Percentiles rank a stretch among this genome's conserved stretches.
These are phyloP conservation scores for Phaonia tiefii DNA, from an alignment of 2,888 invertebrate species.

Conservation along the genomic window DNA sequence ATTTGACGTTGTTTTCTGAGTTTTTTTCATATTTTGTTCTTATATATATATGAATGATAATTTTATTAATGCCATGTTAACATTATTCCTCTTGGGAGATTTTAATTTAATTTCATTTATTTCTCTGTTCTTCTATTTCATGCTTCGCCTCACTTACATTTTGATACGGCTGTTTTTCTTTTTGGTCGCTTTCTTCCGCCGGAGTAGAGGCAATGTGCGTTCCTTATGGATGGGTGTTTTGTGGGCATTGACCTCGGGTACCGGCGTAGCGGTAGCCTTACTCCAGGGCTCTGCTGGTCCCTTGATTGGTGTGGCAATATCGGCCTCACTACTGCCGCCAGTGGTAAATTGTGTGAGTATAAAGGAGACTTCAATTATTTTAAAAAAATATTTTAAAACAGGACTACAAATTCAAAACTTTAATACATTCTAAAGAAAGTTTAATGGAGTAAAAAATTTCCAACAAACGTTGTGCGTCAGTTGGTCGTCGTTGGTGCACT, in stretches of 20 bases:
- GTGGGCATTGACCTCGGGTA: slow-evolving; percentile 88
- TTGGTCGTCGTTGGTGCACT: too few relatives aligned
- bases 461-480: too few relatives aligned
- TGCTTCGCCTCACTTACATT: slow-evolving; percentile 29
- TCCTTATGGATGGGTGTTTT: slow-evolving; percentile 88
- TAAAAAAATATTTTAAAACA: too few relatives aligned
- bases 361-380: too few relatives aligned
- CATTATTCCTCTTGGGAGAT: slow-evolving; percentile 28
- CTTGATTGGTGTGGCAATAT: slow-evolving; percentile 93
- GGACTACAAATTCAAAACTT: too few relatives aligned
- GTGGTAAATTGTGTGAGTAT: slow-evolving; percentile 90
- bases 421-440: too few relatives aligned
- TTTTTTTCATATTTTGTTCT: neutral
- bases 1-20: neutral
- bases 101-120: slow-evolving; percentile 22
- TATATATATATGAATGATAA: slow-evolving; percentile 34
- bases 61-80: slow-evolving; percentile 50
- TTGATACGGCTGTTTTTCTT: neutral
- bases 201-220: slow-evolving; percentile 85
- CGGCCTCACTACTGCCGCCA: slow-evolving; percentile 91
- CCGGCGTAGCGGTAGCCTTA: slow-evolving; percentile 92
- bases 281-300: slow-evolving; percentile 92
- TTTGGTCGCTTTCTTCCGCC: neutral
- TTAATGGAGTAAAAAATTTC: too few relatives aligned
- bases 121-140: slow-evolving; percentile 16